Evolutionary conservation across 2,888 invertebrate genomes (phyloP).

Genomic region (Epistrophe grossulariae): DNA sequence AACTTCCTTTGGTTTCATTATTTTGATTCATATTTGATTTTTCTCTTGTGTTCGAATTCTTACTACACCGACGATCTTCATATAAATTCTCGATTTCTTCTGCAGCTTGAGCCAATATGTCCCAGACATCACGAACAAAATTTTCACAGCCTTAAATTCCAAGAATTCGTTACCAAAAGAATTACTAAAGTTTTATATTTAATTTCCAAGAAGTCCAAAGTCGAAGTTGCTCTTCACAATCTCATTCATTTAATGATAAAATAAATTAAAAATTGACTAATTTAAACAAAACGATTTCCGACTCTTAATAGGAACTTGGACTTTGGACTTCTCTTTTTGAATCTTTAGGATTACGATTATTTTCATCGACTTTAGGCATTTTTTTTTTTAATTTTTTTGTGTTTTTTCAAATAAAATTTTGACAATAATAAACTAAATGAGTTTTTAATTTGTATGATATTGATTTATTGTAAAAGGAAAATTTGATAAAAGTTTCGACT

Average conservation of each 20-base stretch:
- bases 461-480: neutral
- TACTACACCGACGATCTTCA: neutral
- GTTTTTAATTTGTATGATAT: neutral
- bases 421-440: neutral
- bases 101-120: conserved; percentile 78
- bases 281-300: no score
- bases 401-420: conserved; percentile 9
- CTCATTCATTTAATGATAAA: no score
- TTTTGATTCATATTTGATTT: neutral
- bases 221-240: no score
- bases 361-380: neutral
- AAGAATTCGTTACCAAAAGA: conserved; percentile 23
- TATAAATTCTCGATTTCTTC: conserved; percentile 78
- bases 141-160: conserved; percentile 50
- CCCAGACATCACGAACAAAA: conserved; percentile 77
- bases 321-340: no score
- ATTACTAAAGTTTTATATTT: conserved; percentile 29
- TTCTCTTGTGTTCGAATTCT: neutral
- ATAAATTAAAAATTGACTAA: no score
- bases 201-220: conserved; percentile 35
- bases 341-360: no score
- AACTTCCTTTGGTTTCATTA: no score
- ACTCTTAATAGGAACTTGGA: no score
- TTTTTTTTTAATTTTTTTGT: neutral
- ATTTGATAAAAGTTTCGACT: neutral